phyloP scores from a whole-genome alignment of 2,888 invertebrate species.

The Hirtodrosophila cameraria region DNA sequence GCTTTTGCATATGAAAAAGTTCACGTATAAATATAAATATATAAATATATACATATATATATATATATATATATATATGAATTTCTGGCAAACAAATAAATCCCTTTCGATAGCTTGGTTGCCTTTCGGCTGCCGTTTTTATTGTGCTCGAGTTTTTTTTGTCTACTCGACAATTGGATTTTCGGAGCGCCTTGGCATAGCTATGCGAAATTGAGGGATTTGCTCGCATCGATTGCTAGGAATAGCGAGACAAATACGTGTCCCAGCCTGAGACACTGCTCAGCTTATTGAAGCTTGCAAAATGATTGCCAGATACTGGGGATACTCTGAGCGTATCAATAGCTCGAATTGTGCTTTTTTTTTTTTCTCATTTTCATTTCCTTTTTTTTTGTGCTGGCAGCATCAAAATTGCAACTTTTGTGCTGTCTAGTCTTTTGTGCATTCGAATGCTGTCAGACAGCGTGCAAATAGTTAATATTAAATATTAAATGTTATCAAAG shows the following conservation, averaged over 20 bases:
- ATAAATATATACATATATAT: constrained; percentile 19
- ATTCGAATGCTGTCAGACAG: constrained; percentile 19
- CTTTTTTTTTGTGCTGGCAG: constrained; percentile 1
- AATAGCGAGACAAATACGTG: constrained; percentile 63
- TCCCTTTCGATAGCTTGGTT: constrained; percentile 63
- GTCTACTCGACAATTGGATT: constrained; percentile 77
- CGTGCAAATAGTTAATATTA: constrained; percentile 56
- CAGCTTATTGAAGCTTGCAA: constrained; percentile 67
- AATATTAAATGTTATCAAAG: constrained; percentile 32
- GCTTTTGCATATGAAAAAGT: constrained; percentile 69
- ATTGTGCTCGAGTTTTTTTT: constrained; percentile 48
- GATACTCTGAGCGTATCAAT: constrained; percentile 46
- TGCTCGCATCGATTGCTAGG: constrained; percentile 35
- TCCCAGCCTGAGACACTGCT: constrained; percentile 37
- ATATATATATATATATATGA: constrained; percentile 46
- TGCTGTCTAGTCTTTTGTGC: constrained; percentile 28
- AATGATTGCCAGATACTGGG: constrained; percentile 42
- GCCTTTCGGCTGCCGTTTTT: constrained; percentile 27
- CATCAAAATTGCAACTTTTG: constrained; percentile 29
- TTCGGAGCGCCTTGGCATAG: constrained; percentile 44
- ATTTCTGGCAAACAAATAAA: constrained; percentile 69
- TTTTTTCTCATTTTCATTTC: background rate
- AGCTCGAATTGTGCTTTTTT: constrained; percentile 30
- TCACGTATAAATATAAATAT: constrained; percentile 56
- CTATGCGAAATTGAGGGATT: constrained; percentile 63